Evolutionary conservation across 2,113 vertebrate genomes (phyloP).

Genomic region (Notechis scutatus): DNA sequence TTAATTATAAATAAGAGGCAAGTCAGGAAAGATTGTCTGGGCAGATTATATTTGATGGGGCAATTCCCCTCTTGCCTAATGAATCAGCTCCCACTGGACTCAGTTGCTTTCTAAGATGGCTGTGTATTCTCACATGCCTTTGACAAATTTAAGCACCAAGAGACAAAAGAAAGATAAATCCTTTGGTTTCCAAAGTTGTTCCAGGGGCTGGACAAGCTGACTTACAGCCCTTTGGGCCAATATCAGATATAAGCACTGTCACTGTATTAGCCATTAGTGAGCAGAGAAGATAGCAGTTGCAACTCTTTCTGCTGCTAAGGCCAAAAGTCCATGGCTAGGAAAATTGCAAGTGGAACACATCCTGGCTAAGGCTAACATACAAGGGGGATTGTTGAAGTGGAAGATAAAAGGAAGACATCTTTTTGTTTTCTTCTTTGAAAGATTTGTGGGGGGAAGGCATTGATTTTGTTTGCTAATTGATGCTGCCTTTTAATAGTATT

Average conservation of each 20-base stretch:
- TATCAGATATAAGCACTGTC: not conserved
- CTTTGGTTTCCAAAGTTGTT: not conserved
- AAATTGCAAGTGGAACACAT: not conserved
- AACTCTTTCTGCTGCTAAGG: not conserved
- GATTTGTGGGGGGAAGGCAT: not conserved
- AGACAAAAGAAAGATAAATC: not conserved
- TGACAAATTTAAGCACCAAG: not conserved
- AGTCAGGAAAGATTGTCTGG: not conserved
- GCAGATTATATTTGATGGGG: not conserved
- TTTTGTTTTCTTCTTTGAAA: not conserved
- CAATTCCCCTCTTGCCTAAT: not conserved
- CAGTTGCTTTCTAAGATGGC: not conserved
- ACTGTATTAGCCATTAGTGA: not conserved
- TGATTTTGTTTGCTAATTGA: not conserved
- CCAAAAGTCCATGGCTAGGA: not conserved
- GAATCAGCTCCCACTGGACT: not conserved
- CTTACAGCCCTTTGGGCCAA: not conserved
- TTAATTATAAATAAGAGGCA: not conserved
- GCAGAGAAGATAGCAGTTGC: not conserved
- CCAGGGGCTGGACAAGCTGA: not conserved
- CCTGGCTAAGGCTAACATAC: not conserved
- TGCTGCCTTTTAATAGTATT: not conserved
- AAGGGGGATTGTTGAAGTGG: not conserved
- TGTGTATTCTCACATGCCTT: not conserved
- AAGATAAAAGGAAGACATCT: not conserved